Percentiles rank a stretch among this genome's conserved stretches.
Evolutionary conservation across 2,888 invertebrate genomes (phyloP).

Genomic region (Eupeodes luniger): DNA sequence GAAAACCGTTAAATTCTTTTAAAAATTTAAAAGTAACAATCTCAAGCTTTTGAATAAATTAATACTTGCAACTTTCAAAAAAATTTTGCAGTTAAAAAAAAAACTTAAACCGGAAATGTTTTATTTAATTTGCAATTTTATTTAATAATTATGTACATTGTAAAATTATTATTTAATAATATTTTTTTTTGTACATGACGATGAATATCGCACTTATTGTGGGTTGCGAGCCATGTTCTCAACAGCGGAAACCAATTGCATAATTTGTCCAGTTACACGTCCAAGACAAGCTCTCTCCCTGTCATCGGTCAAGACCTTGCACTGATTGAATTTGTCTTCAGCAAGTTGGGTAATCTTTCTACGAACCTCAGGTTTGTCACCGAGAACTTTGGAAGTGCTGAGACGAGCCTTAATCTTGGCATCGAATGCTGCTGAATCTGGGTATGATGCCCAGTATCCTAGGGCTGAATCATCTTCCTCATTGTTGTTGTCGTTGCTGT

Average conservation of each 20-base stretch:
- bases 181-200: too few relatives aligned
- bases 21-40: too few relatives aligned
- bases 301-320: slow-evolving; percentile 49
- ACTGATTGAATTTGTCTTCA: slow-evolving; percentile 56
- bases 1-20: too few relatives aligned
- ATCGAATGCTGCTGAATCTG: slow-evolving; percentile 64
- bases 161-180: too few relatives aligned
- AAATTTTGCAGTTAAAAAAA: too few relatives aligned
- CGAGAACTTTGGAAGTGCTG: slow-evolving; percentile 31
- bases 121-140: not conserved
- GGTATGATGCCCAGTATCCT: slow-evolving; percentile 55
- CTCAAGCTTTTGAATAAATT: too few relatives aligned
- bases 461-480: slow-evolving; percentile 23
- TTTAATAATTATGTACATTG: not conserved
- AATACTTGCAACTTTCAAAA: too few relatives aligned
- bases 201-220: slow-evolving; percentile 27
- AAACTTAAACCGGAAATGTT: not conserved
- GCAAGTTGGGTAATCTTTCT: slow-evolving; percentile 43
- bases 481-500: not conserved
- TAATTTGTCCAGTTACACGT: slow-evolving; percentile 73
- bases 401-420: slow-evolving; percentile 61
- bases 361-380: slow-evolving; percentile 43
- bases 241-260: slow-evolving; percentile 76
- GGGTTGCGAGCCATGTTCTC: slow-evolving; percentile 70
- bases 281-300: slow-evolving; percentile 74